phyloP scores from a whole-genome alignment of 2,113 vertebrate species.

The Microtus pennsylvanicus region DNA sequence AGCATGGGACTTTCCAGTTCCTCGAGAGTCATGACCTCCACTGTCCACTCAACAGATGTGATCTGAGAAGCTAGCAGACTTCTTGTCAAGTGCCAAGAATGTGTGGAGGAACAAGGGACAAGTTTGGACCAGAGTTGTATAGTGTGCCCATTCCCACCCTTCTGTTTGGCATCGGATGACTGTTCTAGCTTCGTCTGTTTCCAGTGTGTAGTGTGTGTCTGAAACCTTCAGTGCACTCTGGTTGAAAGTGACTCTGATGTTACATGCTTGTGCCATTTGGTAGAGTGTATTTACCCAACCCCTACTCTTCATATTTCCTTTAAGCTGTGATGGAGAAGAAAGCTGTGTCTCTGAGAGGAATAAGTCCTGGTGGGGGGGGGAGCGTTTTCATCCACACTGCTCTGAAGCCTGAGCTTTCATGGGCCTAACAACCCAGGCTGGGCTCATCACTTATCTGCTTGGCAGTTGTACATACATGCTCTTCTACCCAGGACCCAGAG shows the following conservation, averaged over 20 bases:
- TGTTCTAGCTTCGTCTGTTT: neutral
- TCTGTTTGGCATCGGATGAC: neutral
- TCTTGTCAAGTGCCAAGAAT: neutral
- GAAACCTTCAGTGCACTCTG: neutral
- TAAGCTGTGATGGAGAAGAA: neutral
- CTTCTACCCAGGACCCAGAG: neutral
- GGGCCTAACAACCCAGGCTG: too few species aligned
- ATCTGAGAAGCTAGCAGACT: too few species aligned
- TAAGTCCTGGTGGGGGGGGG: neutral
- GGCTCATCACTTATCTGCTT: neutral
- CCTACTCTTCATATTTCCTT: neutral
- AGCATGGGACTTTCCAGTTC: too few species aligned
- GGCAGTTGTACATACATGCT: neutral
- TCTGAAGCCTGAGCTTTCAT: neutral
- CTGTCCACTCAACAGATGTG: too few species aligned
- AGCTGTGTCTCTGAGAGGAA: neutral
- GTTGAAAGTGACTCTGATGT: neutral
- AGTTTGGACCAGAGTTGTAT: neutral
- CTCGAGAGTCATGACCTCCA: neutral
- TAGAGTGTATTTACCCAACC: neutral
- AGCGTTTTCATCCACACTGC: neutral
- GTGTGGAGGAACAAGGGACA: too few species aligned
- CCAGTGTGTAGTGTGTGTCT: fast-evolving
- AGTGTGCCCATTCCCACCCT: neutral
- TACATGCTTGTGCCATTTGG: neutral